Conservation (phyloP, 1,140 invertebrate species). For the Musca domestica region DNA sequence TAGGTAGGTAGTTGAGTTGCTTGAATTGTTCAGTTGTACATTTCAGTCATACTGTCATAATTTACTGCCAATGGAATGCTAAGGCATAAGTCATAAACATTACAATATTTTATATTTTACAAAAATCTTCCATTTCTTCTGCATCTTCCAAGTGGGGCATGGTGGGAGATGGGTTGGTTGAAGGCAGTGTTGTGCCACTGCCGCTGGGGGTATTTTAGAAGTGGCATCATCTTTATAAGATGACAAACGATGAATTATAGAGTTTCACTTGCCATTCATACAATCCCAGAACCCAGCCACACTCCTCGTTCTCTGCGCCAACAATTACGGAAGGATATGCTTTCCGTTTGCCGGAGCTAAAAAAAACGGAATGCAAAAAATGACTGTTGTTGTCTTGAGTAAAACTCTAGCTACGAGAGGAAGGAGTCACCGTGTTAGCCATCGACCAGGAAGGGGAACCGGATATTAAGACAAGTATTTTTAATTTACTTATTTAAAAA, state of each 20-base stretch:
- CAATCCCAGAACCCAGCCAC: neutral
- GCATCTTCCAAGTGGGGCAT: too few species aligned
- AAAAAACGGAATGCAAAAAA: neutral
- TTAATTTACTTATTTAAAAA: conserved; percentile 26
- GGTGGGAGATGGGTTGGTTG: too few species aligned
- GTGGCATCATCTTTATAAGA: conserved; percentile 24
- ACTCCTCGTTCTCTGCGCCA: neutral
- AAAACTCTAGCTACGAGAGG: neutral
- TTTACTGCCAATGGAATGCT: neutral
- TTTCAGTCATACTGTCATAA: too few species aligned
- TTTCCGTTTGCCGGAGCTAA: conserved; percentile 3
- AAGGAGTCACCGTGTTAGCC: neutral
- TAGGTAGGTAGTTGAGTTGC: too few species aligned
- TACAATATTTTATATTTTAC: conserved; percentile 16
- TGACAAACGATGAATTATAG: conserved; percentile 23
- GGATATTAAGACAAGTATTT: conserved; percentile 27
- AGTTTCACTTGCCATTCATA: neutral
- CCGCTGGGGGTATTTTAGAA: conserved; percentile 5
- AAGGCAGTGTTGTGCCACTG: too few species aligned
- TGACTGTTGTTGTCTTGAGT: neutral
- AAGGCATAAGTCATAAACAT: conserved; percentile 20
- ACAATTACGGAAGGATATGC: conserved; percentile 21
- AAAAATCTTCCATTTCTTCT: too few species aligned
- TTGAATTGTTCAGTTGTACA: too few species aligned
- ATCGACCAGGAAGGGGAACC: neutral